Evolutionary conservation across 1,140 invertebrate species (phyloP), one percentile per base, ranked within the genome.

Genomic region (Aphaenogaster floridana): DNA sequence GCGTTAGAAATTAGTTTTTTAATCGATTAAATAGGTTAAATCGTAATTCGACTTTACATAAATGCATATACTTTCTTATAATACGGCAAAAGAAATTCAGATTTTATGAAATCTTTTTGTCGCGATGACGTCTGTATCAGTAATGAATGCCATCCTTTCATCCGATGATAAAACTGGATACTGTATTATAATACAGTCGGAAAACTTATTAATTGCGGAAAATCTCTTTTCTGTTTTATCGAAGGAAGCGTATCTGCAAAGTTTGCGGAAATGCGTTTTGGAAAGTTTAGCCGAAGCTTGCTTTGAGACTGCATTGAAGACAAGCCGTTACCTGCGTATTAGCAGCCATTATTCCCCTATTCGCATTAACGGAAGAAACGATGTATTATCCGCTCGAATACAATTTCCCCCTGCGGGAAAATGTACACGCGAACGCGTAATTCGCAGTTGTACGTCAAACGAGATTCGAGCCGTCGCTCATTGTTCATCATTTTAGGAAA

Each of bases 351-450:
- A 81, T 81, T 71, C 21, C 50, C 11, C 64, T 39, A 39, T 50
- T 45, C 64, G n/a, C 52, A 57, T 81, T 81, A 81, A 45, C 64
- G 64, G 66, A 45, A 81, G 79, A 81, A 81, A 42, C 79, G 50
- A 81, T 39, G 64, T 71, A 81, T 71, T 81, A 81, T 81, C 39
- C 50, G 64, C 79, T 71, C 66, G 79, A 81, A 71, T 71, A 68
- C 79, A 81, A 71, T 28, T 81, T 81, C 39, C 50, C 39, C 39
- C 66, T 57, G 52, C 36, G 64, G 79, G 64, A 81, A 71, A 81
- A 71, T 57, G 64, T 71, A 71, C 79, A 81, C 66, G 79, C 64
- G 66, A 81, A 39, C 66, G 39, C 79, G 79, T 81, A 81, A 81
- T 81, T 81, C 66, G 66, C 21, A 45, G 21, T 71, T 54, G 21